Conservation (phyloP, 2,113 vertebrate species). For the Phodopus roborovskii region DNA sequence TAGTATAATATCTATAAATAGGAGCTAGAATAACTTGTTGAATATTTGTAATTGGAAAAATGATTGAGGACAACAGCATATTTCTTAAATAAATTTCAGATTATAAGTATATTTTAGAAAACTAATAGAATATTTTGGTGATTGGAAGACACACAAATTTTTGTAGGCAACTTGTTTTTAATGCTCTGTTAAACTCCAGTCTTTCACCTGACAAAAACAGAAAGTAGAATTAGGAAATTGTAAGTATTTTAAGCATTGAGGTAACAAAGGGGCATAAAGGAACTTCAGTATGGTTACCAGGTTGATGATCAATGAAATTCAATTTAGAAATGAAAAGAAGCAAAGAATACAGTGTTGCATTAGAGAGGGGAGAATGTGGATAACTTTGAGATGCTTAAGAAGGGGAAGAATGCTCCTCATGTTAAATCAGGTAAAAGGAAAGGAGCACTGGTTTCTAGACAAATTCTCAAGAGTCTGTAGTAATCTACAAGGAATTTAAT, state of each 20-base stretch:
- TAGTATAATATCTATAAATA: background rate
- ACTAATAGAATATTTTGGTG: background rate
- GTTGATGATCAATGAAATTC: background rate
- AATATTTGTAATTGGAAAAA: background rate
- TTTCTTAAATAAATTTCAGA: background rate
- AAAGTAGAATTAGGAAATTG: background rate
- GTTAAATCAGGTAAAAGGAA: background rate
- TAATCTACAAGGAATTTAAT: background rate
- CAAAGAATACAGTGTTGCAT: background rate
- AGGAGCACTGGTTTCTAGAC: background rate
- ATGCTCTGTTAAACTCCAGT: background rate
- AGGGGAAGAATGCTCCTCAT: background rate
- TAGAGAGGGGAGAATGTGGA: background rate
- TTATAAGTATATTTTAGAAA: background rate
- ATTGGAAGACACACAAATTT: background rate
- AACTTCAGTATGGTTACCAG: background rate
- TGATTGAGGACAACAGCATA: background rate
- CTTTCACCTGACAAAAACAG: background rate
- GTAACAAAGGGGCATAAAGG: fast-evolving
- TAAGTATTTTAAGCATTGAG: background rate
- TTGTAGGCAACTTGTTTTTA: background rate
- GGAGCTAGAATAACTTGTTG: background rate
- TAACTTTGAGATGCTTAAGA: too few relatives aligned
- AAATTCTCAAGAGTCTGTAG: background rate
- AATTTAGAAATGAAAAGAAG: background rate